Evolutionary conservation across 2,888 invertebrate genomes (phyloP), one percentile per base, ranked within the genome.

Genomic region (Oegoconia quadripuncta): DNA sequence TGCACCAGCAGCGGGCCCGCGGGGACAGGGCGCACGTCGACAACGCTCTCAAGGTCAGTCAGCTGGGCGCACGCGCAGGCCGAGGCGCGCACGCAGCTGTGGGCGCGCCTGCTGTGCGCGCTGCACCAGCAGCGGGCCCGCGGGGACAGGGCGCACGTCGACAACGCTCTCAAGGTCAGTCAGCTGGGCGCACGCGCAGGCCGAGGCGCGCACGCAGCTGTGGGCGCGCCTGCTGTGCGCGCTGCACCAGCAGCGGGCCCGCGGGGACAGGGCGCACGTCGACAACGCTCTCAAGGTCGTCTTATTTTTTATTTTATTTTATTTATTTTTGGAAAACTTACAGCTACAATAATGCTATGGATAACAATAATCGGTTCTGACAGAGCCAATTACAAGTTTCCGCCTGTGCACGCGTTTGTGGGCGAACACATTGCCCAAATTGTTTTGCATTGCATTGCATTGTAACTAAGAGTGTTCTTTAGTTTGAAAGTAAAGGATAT

Each of bases 271-370:
- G 56, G 69, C 78, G 56, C 84, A 88, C 50, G 86, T 88, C 3
- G 84, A 86, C 33, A 81, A 82, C 12, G 81, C 86, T 1, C 49
- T 88, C 7, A 77, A 78, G 71, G 88, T 86, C n/a, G n/a, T n/a
- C n/a, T n/a, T n/a, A n/a, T n/a, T n/a, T n/a, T n/a, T n/a, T n/a
- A n/a, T n/a, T n/a, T n/a, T n/a, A n/a, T n/a, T n/a, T n/a, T n/a
- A n/a, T n/a, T n/a, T n/a, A n/a, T n/a, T n/a, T n/a, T n/a, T n/a
- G n/a, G n/a, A n/a, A n/a, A n/a, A n/a, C n/a, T n/a, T n/a, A n/a
- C n/a, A n/a, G n/a, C n/a, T n/a, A n/a, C n/a, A n/a, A n/a, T n/a
- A n/a, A n/a, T n/a, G n/a, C n/a, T n/a, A n/a, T n/a, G n/a, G n/a
- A n/a, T n/a, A n/a, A n/a, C n/a, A n/a, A n/a, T n/a, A n/a, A n/a